These are phyloP conservation scores for Helicoverpa armigera DNA, from an alignment of 1,140 invertebrate genomes.

Conservation along the genomic window DNA sequence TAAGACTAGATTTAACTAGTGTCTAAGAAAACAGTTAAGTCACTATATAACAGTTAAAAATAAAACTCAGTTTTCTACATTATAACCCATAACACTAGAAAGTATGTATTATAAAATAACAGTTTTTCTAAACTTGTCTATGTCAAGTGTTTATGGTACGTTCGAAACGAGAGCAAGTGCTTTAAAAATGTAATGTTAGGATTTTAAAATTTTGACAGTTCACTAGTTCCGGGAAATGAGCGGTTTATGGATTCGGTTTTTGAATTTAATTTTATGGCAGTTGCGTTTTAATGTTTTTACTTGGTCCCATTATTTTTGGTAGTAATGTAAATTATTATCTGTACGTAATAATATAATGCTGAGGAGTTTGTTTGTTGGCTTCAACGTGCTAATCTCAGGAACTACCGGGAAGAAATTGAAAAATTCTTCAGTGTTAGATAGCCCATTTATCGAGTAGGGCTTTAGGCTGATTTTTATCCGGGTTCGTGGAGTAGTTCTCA, in stretches of 20 bases:
- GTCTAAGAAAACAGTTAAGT: constrained; percentile 2
- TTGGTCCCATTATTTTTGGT: background rate
- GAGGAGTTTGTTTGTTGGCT: no score
- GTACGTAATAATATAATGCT: no score
- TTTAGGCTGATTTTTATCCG: no score
- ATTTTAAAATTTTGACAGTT: constrained; percentile 20
- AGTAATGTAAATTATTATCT: background rate
- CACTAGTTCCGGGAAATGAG: background rate
- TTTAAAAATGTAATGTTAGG: constrained; percentile 1
- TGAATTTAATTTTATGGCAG: background rate
- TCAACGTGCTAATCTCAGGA: no score
- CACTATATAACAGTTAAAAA: constrained; percentile 7
- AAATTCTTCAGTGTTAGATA: no score
- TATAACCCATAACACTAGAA: constrained; percentile 19
- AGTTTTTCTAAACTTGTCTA: constrained; percentile 28
- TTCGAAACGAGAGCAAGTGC: constrained; percentile 13
- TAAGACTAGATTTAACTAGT: background rate
- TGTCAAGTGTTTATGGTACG: constrained; percentile 29
- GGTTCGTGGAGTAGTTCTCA: no score
- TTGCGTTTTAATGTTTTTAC: background rate
- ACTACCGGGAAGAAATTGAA: no score
- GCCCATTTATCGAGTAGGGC: no score
- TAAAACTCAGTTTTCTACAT: constrained; percentile 5
- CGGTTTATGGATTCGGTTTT: background rate
- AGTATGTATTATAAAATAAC: constrained; percentile 23